Evolutionary conservation across 2,797 vertebrate species (phyloP).

Genomic region (Eospalax fontanierii): DNA sequence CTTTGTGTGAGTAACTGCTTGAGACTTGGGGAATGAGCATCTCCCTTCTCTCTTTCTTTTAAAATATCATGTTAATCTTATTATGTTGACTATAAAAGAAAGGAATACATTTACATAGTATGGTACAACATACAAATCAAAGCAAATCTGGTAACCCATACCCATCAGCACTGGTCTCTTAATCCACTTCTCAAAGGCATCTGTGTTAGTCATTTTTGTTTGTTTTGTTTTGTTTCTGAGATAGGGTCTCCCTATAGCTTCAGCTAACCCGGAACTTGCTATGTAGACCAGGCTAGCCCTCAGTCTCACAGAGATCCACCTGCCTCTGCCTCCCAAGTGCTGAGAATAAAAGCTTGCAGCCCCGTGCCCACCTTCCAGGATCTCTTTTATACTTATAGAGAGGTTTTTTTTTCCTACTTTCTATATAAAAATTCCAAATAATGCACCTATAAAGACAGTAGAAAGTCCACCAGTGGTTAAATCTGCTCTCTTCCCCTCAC

Average conservation of each 20-base stretch:
- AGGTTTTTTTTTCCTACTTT: background rate
- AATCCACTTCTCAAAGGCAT: background rate
- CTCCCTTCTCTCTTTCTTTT: constrained; percentile 26
- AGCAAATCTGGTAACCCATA: background rate
- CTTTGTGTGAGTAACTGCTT: constrained; percentile 93
- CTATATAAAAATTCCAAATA: background rate
- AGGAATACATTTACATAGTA: background rate
- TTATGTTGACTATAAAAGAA: constrained; percentile 13
- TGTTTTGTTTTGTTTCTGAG: background rate
- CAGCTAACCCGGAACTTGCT: no score
- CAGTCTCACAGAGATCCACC: no score
- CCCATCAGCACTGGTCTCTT: background rate
- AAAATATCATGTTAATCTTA: constrained; percentile 1
- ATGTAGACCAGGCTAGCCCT: no score
- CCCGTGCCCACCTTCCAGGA: no score
- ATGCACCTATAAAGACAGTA: no score
- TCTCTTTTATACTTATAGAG: background rate
- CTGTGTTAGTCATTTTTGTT: background rate
- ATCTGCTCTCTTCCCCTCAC: background rate
- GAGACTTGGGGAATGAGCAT: background rate
- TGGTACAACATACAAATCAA: constrained; percentile 11
- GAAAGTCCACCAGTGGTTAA: background rate
- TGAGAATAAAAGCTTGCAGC: no score
- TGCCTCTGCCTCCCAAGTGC: no score
- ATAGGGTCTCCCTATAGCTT: no score